Conservation (phyloP, 2,797 vertebrate species). For the Pseudocheirus occidentalis region DNA sequence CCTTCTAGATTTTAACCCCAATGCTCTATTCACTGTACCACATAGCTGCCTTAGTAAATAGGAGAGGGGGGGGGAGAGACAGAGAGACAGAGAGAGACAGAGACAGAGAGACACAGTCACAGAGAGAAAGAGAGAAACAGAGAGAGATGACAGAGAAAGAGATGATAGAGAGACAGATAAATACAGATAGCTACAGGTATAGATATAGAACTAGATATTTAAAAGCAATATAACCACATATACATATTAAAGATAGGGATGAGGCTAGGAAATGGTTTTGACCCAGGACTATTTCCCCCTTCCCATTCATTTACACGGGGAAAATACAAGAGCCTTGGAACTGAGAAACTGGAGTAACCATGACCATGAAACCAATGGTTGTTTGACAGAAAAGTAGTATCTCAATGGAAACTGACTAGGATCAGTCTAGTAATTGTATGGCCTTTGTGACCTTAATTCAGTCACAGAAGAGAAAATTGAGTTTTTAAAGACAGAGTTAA, state of each 20-base stretch:
- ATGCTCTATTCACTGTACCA: background rate
- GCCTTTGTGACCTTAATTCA: background rate
- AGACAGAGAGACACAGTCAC: no score
- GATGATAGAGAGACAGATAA: no score
- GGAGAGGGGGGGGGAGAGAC: no score
- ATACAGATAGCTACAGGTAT: no score
- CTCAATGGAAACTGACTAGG: background rate
- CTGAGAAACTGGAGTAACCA: background rate
- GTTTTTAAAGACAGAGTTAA: background rate
- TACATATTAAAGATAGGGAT: background rate
- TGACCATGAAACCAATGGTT: background rate
- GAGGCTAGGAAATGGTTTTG: background rate
- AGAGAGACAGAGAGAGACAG: no score
- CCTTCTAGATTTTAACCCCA: background rate
- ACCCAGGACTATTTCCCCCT: background rate
- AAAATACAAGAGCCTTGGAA: background rate
- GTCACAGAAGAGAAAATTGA: background rate
- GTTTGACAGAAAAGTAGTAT: background rate
- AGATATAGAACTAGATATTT: background rate
- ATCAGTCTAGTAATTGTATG: background rate
- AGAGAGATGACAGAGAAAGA: no score
- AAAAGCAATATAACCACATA: background rate
- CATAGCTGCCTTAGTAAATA: background rate
- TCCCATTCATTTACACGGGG: background rate
- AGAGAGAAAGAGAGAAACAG: no score